Conservation (phyloP, 2,113 vertebrate genomes). For the Ivindomyrus marchei region DNA sequence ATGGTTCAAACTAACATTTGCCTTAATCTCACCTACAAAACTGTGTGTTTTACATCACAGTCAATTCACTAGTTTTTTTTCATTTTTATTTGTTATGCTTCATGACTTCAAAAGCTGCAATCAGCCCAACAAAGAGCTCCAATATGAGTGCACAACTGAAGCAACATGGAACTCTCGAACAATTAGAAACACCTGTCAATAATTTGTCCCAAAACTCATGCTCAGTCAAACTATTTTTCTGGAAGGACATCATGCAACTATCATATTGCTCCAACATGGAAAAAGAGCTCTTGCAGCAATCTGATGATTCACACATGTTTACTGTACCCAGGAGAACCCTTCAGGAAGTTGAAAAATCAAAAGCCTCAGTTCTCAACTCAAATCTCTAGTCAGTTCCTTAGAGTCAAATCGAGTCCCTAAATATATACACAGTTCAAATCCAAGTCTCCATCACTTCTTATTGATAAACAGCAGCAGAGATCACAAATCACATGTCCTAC, state of each 20-base stretch:
- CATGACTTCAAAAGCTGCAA: neutral
- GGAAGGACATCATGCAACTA: neutral
- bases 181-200: neutral
- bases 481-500: constrained; percentile 41
- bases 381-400: neutral
- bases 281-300: neutral
- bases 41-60: neutral
- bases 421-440: neutral
- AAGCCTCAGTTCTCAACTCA: neutral
- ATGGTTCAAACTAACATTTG: neutral
- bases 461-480: neutral
- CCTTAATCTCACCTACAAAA: neutral
- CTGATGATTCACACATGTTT: neutral
- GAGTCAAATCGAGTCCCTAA: neutral
- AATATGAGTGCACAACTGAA: neutral
- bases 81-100: neutral
- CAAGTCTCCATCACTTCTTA: neutral
- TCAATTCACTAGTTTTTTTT: neutral
- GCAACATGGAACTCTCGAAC: neutral
- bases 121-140: neutral
- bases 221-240: neutral
- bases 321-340: neutral
- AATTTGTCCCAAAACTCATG: neutral
- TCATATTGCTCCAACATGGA: neutral
- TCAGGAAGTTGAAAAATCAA: neutral